Percentiles rank a stretch among this genome's conserved stretches.
phyloP scores from a whole-genome alignment of 2,888 invertebrate species.

The Apantesis nais region DNA sequence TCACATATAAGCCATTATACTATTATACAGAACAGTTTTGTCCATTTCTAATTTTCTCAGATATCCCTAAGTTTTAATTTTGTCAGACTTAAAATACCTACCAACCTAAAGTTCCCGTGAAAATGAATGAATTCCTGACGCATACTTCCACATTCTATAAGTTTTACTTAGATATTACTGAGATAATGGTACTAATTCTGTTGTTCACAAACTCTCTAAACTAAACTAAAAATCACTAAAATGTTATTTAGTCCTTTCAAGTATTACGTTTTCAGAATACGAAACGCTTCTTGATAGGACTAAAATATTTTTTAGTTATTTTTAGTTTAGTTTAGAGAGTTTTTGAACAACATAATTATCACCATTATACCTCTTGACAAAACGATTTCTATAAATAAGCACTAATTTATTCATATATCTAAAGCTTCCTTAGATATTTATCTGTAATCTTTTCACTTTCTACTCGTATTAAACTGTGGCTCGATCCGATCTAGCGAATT shows the following conservation, averaged over 20 bases:
- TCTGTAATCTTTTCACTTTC: neutral
- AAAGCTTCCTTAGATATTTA: neutral
- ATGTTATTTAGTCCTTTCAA: too few species aligned
- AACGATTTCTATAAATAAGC: neutral
- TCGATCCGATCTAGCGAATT: neutral
- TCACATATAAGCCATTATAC: too few species aligned
- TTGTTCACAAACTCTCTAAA: too few species aligned
- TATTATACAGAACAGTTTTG: too few species aligned
- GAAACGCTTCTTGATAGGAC: too few species aligned
- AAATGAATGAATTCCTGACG: conserved; percentile 22
- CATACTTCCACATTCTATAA: neutral
- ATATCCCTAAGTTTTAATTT: conserved; percentile 26
- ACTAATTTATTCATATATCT: neutral
- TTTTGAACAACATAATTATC: too few species aligned
- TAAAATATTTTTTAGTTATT: too few species aligned
- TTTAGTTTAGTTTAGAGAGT: too few species aligned
- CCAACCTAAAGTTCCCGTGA: conserved; percentile 24
- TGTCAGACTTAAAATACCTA: conserved; percentile 19
- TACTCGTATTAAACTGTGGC: neutral
- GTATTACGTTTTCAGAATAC: too few species aligned
- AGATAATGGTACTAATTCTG: too few species aligned
- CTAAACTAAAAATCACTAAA: too few species aligned
- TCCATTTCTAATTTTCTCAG: neutral
- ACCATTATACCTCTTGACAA: conserved; percentile 67
- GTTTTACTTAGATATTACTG: conserved; percentile 51